Conservation (phyloP, 92 coral and sea anemone species). For the Siderastrea siderea region DNA sequence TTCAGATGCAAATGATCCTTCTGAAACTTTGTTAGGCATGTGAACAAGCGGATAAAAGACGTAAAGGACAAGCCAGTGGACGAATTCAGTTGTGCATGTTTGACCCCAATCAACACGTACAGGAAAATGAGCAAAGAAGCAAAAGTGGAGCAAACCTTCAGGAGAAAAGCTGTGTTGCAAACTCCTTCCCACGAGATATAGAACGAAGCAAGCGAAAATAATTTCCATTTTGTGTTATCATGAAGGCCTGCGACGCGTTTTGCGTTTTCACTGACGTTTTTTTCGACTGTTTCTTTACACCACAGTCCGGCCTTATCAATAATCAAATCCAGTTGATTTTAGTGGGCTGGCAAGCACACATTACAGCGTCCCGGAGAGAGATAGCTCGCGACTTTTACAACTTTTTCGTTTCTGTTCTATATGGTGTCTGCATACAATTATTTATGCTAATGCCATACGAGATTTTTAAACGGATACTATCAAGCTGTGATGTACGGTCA, state of each 20-base stretch:
- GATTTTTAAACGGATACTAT: too few relatives aligned
- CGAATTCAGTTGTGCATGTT: background rate
- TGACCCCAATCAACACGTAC: background rate
- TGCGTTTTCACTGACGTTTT: background rate
- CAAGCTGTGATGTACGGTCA: too few relatives aligned
- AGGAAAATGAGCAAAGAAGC: background rate
- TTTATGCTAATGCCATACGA: background rate
- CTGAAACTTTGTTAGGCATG: too few relatives aligned
- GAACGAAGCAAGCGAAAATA: background rate
- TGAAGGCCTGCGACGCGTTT: background rate
- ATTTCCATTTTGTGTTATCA: background rate
- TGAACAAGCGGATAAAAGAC: too few relatives aligned
- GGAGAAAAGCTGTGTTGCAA: background rate
- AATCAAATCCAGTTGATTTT: background rate
- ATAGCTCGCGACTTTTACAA: background rate
- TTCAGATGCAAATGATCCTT: too few relatives aligned
- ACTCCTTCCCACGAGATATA: background rate
- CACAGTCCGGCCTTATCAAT: background rate
- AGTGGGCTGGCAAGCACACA: background rate
- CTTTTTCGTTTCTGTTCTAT: background rate
- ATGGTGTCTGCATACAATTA: background rate
- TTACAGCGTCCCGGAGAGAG: background rate
- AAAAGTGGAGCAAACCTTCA: slow-evolving; percentile 1
- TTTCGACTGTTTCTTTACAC: background rate
- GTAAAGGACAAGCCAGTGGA: background rate